These are phyloP conservation scores for Drosophila subsilvestris DNA, from an alignment of 2,888 invertebrate species.

Conservation along the genomic window DNA sequence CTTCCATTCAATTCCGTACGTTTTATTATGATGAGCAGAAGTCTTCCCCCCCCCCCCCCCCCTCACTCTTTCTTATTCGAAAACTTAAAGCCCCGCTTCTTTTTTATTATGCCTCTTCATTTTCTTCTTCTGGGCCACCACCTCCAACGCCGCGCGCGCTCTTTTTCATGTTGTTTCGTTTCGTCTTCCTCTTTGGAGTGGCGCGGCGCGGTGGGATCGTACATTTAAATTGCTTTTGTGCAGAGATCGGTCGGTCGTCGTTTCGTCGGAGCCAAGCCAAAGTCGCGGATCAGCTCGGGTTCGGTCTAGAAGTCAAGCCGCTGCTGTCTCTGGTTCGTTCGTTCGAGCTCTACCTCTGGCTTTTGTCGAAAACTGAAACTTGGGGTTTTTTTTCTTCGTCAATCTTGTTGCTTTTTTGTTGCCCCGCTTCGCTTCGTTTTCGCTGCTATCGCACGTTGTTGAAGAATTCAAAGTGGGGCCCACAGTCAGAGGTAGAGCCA, in stretches of 20 bases:
- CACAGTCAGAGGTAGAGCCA: constrained; percentile 17
- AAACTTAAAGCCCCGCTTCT: constrained; percentile 50
- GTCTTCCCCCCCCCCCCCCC: constrained; percentile 32
- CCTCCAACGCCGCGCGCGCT: constrained; percentile 33
- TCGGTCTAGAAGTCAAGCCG: background rate
- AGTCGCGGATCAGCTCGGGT: constrained; percentile 25
- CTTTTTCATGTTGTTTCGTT: constrained; percentile 75
- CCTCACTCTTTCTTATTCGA: constrained; percentile 45
- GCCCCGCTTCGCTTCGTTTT: constrained; percentile 44
- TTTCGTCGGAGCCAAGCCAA: constrained; percentile 42
- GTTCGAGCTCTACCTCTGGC: constrained; percentile 30
- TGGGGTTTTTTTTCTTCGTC: constrained; percentile 56
- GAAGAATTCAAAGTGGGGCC: constrained; percentile 74
- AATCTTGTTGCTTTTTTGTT: constrained; percentile 19
- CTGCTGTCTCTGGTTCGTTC: constrained; percentile 1
- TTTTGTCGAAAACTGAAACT: constrained; percentile 74
- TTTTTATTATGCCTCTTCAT: constrained; percentile 53
- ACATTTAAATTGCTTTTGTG: constrained; percentile 74
- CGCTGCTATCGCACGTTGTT: constrained; percentile 68
- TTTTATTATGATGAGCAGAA: constrained; percentile 77
- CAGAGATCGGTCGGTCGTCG: constrained; percentile 58
- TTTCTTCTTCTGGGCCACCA: constrained; percentile 20
- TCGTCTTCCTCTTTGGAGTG: constrained; percentile 69
- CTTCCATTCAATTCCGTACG: constrained; percentile 76
- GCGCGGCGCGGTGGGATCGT: constrained; percentile 45